Base-by-base conservation (phyloP, 2,113 vertebrate genomes). In the Terrapene triunguis region DNA sequence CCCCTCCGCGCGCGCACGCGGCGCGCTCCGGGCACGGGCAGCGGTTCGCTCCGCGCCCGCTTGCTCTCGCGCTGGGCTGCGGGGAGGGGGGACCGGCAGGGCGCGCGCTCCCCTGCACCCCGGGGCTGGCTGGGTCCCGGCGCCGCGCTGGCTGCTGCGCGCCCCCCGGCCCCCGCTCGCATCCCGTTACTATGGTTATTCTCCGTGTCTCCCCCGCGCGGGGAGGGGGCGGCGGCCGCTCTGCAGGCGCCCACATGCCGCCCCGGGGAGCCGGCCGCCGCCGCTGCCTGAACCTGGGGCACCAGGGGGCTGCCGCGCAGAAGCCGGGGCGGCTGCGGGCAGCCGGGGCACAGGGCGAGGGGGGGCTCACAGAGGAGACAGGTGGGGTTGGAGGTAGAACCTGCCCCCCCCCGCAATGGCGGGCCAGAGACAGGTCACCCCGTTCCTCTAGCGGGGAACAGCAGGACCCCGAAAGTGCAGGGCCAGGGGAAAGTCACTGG, bases 171-270 rank as follows among this genome's bases (percentile, higher is more conserved):
- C 81, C 93, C 93, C 96, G 51, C 82, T 85, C 84, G 97, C 97
- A 95, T 95, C 97, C 97, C 76, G 98, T 98, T 98, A 97, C 98
- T 98, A 98, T 98, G 98, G 98, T 96, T 98, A 98, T 98, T 69
- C 85, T 62, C 89, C 88, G 84, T 72, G 78, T 89, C 93, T 93
- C 95, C 59, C 94, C 97, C 95, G 12, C 97, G 94, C 97, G 9
- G 62, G 72, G 85, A 79, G 92, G 42, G 32, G 62, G 59, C 35
- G 42, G 79, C 38, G 74, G 94, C 92, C 19, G 95, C 96, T 94
- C 94, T 53, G 57, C 91, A 2, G 86, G 92, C 54, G 84, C 94
- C 92, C 90, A 54, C 95, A 94, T 82, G 78, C 82, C 22, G 90
- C 74, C 50, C 59, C 35, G 13, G 82, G 32, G 55, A 83, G 27